A percentile compares a stretch with the other conserved stretches of the same genome.
Evolutionary conservation across 2,797 vertebrate genomes (phyloP).

Genomic region (Hypotaenidia philippensis): DNA sequence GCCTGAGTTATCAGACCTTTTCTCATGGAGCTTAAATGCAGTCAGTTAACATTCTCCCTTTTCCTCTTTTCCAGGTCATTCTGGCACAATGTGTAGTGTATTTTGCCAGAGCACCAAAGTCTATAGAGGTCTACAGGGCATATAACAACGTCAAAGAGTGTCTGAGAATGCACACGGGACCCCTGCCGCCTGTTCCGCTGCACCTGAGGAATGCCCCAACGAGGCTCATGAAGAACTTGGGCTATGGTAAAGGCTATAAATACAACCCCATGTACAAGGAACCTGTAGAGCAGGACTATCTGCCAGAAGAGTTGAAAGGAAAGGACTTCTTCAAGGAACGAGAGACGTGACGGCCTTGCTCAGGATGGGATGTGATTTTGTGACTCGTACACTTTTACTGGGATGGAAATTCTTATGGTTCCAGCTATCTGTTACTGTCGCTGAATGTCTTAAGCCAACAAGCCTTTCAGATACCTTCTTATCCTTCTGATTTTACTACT

Average conservation of each 20-base stretch:
- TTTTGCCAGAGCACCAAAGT: conserved; percentile 93
- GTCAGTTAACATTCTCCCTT: neutral
- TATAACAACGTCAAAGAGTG: conserved; percentile 91
- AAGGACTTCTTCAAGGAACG: conserved; percentile 85
- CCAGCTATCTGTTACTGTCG: rapidly evolving
- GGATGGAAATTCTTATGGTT: neutral
- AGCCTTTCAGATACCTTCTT: neutral
- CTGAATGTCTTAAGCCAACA: neutral
- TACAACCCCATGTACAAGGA: conserved; percentile 89
- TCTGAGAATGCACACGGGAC: conserved; percentile 90
- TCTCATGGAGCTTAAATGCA: neutral
- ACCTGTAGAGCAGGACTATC: conserved; percentile 91
- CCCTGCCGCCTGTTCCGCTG: conserved; percentile 91
- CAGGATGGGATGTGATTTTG: neutral
- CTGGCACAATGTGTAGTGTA: conserved; percentile 95
- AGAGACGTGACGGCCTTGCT: neutral
- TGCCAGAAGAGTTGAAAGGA: conserved; percentile 88
- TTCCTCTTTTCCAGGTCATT: conserved; percentile 86
- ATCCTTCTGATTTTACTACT: neutral
- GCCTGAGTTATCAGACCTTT: neutral
- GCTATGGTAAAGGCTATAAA: conserved; percentile 93
- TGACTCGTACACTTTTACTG: rapidly evolving
- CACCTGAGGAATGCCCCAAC: conserved; percentile 95
- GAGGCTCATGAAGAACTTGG: conserved; percentile 92
- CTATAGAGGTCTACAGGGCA: conserved; percentile 89